phyloP scores from a whole-genome alignment of 2,113 vertebrate species.

The Phaetusa simplex region DNA sequence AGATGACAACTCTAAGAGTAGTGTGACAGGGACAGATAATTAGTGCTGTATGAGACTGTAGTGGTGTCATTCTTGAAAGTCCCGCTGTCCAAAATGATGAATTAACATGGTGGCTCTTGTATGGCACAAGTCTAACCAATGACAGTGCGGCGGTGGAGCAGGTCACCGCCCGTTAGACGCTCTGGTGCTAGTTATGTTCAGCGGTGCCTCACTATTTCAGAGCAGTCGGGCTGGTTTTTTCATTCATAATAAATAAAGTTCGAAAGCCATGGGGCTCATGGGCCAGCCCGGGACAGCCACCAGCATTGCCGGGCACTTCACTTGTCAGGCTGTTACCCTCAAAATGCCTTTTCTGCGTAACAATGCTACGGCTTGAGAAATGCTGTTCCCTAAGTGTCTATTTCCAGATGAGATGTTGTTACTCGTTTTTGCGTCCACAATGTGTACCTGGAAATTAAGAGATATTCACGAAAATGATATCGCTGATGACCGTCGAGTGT shows the following conservation, averaged over 20 bases:
- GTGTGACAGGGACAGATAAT: not conserved
- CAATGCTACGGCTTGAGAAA: not conserved
- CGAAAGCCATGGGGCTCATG: not conserved
- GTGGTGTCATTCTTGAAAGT: not conserved
- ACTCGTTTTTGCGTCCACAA: not conserved
- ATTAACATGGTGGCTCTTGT: not conserved
- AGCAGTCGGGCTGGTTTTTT: not conserved
- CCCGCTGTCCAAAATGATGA: not conserved
- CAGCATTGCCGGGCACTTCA: not conserved
- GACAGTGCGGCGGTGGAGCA: not conserved
- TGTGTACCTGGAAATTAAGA: not conserved
- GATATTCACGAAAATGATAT: not conserved
- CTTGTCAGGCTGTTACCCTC: not conserved
- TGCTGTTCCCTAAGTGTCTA: not conserved
- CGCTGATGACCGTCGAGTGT: not conserved
- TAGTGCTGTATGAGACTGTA: not conserved
- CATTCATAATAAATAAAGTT: not conserved
- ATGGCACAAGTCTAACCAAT: not conserved
- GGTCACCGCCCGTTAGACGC: rapidly evolving
- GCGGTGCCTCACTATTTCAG: not conserved
- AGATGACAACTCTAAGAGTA: not conserved
- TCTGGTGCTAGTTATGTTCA: not conserved
- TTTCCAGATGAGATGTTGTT: not conserved
- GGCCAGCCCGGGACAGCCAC: not conserved
- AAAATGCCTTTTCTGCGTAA: not conserved